These are phyloP conservation scores for Drosophila ogumai DNA, from an alignment of 1,140 invertebrate species.

Conservation along the genomic window DNA sequence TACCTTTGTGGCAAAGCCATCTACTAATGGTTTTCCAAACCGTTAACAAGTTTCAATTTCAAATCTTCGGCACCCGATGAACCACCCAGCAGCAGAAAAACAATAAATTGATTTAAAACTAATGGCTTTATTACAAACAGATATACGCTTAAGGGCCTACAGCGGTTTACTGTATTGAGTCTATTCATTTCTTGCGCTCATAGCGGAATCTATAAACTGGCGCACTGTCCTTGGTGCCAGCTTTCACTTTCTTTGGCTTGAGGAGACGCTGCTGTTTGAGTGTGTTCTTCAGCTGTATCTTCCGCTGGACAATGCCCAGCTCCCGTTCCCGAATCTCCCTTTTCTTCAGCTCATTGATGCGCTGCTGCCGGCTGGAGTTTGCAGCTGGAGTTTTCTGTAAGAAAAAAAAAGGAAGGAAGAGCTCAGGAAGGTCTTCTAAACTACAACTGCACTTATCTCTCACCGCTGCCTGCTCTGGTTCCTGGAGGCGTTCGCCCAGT, in stretches of 20 bases:
- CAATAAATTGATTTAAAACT: not conserved
- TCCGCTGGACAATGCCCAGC: constrained; percentile 92
- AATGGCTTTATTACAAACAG: not conserved
- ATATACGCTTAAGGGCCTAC: not conserved
- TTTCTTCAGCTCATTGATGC: constrained; percentile 92
- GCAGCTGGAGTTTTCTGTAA: constrained; percentile 87
- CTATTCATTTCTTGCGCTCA: constrained; percentile 89
- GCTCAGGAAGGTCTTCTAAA: constrained; percentile 86
- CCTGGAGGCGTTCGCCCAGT: constrained; percentile 89
- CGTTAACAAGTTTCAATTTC: not conserved
- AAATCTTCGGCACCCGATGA: not conserved
- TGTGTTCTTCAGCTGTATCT: constrained; percentile 92
- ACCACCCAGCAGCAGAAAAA: not conserved
- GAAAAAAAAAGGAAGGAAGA: constrained; percentile 28
- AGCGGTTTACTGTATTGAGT: not conserved
- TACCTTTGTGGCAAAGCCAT: not conserved
- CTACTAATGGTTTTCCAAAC: not conserved
- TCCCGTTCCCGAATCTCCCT: constrained; percentile 93
- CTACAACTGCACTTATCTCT: not conserved
- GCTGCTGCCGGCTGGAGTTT: constrained; percentile 54
- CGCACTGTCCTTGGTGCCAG: constrained; percentile 89
- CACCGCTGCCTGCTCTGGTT: constrained; percentile 85
- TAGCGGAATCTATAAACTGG: constrained; percentile 95
- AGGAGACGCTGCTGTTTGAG: constrained; percentile 89
- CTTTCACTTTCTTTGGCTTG: constrained; percentile 88